Evolutionary conservation across 1,140 invertebrate species (phyloP).

Genomic region (Habropoda laboriosa): DNA sequence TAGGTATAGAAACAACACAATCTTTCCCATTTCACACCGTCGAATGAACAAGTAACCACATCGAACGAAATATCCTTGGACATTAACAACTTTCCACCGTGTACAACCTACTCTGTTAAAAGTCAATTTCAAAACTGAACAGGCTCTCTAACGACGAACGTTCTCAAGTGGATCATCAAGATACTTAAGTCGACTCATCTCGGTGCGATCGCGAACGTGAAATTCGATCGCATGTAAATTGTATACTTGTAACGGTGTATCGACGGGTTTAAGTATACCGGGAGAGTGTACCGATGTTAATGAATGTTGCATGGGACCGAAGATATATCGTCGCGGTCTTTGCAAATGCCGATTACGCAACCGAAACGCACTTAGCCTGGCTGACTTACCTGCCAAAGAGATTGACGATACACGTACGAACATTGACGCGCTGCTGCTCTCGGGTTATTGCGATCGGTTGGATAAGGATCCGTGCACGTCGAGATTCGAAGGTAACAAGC

Average conservation of each 20-base stretch:
- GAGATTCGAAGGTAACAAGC: neutral
- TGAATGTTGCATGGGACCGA: conserved; percentile 48
- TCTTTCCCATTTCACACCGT: too few species aligned
- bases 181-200: neutral
- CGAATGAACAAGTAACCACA: too few species aligned
- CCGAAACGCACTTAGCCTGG: conserved; percentile 31
- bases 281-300: conserved; percentile 48
- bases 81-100: too few species aligned
- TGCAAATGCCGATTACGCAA: conserved; percentile 48
- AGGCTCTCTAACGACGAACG: neutral
- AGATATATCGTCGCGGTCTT: conserved; percentile 31
- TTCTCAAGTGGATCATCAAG: neutral
- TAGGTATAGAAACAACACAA: too few species aligned
- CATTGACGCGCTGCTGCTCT: neutral
- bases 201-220: neutral
- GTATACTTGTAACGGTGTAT: neutral
- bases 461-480: neutral
- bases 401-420: conserved; percentile 43
- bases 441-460: conserved; percentile 13
- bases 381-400: conserved; percentile 27
- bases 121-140: neutral
- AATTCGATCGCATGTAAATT: conserved; percentile 37
- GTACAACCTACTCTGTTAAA: too few species aligned
- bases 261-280: neutral
- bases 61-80: too few species aligned